A percentile compares a stretch with the other conserved stretches of the same genome.
phyloP scores from a whole-genome alignment of 2,797 vertebrate species.

The Eospalax fontanierii region DNA sequence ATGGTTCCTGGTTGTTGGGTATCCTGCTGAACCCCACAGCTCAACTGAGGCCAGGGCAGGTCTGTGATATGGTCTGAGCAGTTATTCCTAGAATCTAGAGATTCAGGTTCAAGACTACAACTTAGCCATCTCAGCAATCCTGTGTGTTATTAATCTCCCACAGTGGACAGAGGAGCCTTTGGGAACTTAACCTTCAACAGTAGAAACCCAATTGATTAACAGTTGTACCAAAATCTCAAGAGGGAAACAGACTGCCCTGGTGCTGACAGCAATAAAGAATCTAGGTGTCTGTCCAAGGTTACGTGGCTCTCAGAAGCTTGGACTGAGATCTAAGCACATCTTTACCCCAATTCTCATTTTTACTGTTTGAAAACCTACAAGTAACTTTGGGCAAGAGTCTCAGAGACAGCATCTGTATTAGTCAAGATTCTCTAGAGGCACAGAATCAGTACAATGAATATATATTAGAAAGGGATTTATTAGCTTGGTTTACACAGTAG shows the following conservation, averaged over 20 bases:
- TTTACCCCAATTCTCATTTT: neutral
- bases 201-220: slow-evolving; percentile 1
- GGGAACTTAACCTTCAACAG: neutral
- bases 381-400: neutral
- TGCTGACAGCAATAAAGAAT: neutral
- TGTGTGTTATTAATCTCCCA: neutral
- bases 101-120: neutral
- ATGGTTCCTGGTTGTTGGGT: neutral
- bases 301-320: neutral
- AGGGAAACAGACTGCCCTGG: neutral
- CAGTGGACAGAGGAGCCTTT: neutral
- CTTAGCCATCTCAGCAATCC: accelerated
- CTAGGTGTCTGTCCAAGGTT: neutral
- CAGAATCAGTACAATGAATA: neutral
- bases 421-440: neutral
- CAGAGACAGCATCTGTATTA: neutral
- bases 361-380: neutral
- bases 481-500: neutral
- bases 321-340: neutral
- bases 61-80: neutral
- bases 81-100: neutral
- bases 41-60: accelerated
- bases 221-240: neutral
- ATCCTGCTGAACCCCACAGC: too few relatives aligned
- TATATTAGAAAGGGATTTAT: neutral